Evolutionary conservation across 2,888 invertebrate genomes (phyloP).

Genomic region (Cabera pusaria): DNA sequence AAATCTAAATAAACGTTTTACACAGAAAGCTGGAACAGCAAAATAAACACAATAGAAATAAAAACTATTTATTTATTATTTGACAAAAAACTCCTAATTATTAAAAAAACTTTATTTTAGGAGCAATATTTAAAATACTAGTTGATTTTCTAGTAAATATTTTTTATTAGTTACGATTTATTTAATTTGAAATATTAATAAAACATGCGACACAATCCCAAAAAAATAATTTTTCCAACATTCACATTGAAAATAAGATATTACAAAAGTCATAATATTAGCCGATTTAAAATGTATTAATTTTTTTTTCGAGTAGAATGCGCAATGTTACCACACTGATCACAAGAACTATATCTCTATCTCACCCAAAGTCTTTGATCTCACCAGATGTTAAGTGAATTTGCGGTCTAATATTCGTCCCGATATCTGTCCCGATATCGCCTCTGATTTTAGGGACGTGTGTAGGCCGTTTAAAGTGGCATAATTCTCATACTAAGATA

Average conservation of each 20-base stretch:
- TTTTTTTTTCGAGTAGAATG: too few relatives aligned
- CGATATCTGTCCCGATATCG: too few relatives aligned
- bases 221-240: constrained; percentile 8
- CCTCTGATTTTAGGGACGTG: too few relatives aligned
- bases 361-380: too few relatives aligned
- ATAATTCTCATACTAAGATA: too few relatives aligned
- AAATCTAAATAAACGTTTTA: constrained; percentile 14
- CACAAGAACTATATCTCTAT: too few relatives aligned
- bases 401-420: too few relatives aligned
- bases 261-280: neutral
- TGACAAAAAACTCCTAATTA: constrained; percentile 2
- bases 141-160: too few relatives aligned
- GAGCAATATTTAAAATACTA: constrained; percentile 6
- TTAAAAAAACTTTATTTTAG: constrained; percentile 4
- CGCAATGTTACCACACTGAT: too few relatives aligned
- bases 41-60: constrained; percentile 30
- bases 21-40: constrained; percentile 33
- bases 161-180: constrained; percentile 8
- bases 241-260: constrained; percentile 11
- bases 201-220: constrained; percentile 16
- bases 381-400: too few relatives aligned
- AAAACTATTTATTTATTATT: constrained; percentile 6
- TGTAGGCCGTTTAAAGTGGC: too few relatives aligned
- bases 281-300: too few relatives aligned
- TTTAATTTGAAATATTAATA: neutral